Evolutionary conservation across 2,113 vertebrate genomes (phyloP).

Genomic region (Mesembrinibis cayennensis): DNA sequence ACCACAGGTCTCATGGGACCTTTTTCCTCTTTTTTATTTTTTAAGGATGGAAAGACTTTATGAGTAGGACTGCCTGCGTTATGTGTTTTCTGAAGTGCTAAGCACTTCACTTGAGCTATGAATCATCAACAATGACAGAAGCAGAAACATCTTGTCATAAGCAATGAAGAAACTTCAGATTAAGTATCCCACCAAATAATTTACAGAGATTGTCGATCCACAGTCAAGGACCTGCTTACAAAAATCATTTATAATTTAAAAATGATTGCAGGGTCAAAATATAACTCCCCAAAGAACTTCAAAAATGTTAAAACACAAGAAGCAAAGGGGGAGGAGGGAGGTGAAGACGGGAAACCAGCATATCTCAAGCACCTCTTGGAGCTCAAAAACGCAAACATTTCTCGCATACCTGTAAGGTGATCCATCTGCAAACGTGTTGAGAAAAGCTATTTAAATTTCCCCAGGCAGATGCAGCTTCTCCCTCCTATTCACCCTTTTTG

Average conservation of each 20-base stretch:
- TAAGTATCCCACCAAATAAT: conserved; percentile 52
- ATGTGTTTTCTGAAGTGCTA: conserved; percentile 25
- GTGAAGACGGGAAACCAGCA: background rate
- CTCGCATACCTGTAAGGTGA: background rate
- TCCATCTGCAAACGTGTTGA: background rate
- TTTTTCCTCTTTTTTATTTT: background rate
- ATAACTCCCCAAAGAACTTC: background rate
- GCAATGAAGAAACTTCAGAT: conserved; percentile 56
- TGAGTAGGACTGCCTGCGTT: background rate
- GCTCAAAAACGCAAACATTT: background rate
- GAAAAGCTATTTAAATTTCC: background rate
- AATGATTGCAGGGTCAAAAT: conserved; percentile 16
- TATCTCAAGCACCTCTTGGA: background rate
- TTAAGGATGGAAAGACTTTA: background rate
- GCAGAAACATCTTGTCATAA: conserved; percentile 61
- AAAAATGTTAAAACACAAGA: background rate
- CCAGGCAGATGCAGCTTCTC: background rate
- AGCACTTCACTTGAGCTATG: conserved; percentile 47
- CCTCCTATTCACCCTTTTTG: background rate
- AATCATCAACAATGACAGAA: conserved; percentile 54
- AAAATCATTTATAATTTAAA: background rate
- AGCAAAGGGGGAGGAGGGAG: background rate
- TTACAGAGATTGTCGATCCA: background rate
- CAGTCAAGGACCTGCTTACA: conserved; percentile 17
- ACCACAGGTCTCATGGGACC: background rate